These are phyloP conservation scores for Diuraphis noxia DNA, from an alignment of 1,140 invertebrate genomes.

Conservation along the genomic window DNA sequence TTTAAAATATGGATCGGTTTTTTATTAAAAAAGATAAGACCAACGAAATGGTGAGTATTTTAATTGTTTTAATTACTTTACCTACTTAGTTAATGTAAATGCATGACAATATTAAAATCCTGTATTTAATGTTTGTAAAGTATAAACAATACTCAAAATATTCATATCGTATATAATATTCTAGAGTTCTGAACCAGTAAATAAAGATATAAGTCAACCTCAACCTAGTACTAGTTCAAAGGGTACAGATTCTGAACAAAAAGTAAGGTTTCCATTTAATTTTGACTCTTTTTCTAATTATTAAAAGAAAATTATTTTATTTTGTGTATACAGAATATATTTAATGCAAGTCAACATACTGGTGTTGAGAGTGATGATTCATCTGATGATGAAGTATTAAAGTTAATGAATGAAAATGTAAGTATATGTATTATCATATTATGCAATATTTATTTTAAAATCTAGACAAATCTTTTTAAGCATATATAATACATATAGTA, in stretches of 20 bases:
- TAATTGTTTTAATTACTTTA: not conserved
- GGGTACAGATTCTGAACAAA: not conserved
- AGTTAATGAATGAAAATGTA: not conserved
- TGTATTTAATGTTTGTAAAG: not conserved
- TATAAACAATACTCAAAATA: not conserved
- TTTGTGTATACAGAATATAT: not conserved
- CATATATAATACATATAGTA: too few relatives aligned
- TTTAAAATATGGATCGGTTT: not conserved
- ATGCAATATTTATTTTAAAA: not conserved
- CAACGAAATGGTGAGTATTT: not conserved
- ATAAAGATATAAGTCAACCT: not conserved
- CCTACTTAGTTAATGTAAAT: not conserved
- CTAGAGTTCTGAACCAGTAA: not conserved
- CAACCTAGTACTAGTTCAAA: not conserved
- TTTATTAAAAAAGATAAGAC: not conserved
- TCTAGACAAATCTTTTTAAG: not conserved
- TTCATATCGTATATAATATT: not conserved
- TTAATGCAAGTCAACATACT: not conserved
- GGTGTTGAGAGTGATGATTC: not conserved
- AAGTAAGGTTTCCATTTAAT: not conserved
- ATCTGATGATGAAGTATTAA: not conserved
- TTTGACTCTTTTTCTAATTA: not conserved
- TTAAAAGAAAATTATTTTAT: not conserved
- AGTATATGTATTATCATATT: not conserved
- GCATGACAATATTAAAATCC: not conserved